Base-by-base conservation (phyloP, 2,113 vertebrate genomes). In the Oceanites oceanicus region DNA sequence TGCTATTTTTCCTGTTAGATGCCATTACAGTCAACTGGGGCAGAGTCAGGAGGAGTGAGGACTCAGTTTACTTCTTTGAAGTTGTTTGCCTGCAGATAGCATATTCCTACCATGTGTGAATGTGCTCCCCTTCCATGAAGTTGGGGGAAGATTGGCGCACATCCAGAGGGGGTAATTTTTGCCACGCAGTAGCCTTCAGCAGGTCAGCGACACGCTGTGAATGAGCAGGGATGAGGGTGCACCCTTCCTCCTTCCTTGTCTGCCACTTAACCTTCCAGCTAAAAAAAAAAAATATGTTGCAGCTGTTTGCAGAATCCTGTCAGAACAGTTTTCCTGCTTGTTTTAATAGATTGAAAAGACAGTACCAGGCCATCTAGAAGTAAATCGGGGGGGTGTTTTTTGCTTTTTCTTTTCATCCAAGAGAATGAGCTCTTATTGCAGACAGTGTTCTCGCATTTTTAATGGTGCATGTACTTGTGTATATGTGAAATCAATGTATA, bases 331-430 rank as follows among this genome's bases (percentile, higher is more conserved):
- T 30, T 45, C 70, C 76, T 80, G 50, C 82, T 88, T 85, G 76
- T 91, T 85, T 59, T 66, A 73, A 15, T 40, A 86, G 49, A 94
- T 94, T 89, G 74, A 77, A 88, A 85, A 96, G 96, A 90, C 82
- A 92, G 88, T 91, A 92, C 80, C 75, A 96, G 92, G 91, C 92
- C 88, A 96, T 59, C 70, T 74, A 91, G 89, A 95, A 95, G 53
- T 68, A 94, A 95, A 88, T 5, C 53, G 65, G 30, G 8, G 8
- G 73, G 22, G 3, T 38, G 45, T 65, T 7, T 63, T 52, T 67
- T 61, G 16, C 36, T 56, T 86, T 45, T 62, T 42, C 49, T 93
- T 86, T 56, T 72, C 7, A 63, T 80, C 58, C 58, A 70, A 72
- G 65, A 63, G 71, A 86, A 70, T 9, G 40, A 92, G 68, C 44